A percentile compares a stretch with the other conserved stretches of the same genome.
These are phyloP conservation scores for Cabera pusaria DNA, from an alignment of 2,888 invertebrate species.

Conservation along the genomic window DNA sequence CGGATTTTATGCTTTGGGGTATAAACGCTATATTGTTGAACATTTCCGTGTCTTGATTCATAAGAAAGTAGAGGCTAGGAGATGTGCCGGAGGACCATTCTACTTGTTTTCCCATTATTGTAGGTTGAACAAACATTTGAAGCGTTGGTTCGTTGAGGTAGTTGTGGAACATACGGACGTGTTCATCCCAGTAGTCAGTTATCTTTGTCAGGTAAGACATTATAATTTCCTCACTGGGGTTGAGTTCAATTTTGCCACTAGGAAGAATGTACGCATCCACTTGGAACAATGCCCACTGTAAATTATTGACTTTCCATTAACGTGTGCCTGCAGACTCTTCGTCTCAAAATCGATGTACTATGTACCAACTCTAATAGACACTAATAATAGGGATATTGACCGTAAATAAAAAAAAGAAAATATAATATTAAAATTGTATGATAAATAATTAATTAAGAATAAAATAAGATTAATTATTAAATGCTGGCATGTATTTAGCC, in stretches of 20 bases:
- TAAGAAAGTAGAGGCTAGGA: slow-evolving; percentile 87
- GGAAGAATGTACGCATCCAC: slow-evolving; percentile 79
- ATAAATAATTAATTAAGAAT: too few species aligned
- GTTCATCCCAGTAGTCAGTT: slow-evolving; percentile 86
- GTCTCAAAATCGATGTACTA: too few species aligned
- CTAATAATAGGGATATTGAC: too few species aligned
- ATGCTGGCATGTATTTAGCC: too few species aligned
- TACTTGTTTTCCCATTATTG: slow-evolving; percentile 92
- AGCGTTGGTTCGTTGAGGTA: slow-evolving; percentile 88
- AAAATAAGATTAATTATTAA: too few species aligned
- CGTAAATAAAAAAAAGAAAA: too few species aligned
- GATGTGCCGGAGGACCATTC: slow-evolving; percentile 89
- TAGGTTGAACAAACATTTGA: slow-evolving; percentile 90
- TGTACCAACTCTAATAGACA: too few species aligned
- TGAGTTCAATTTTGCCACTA: slow-evolving; percentile 68
- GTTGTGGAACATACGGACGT: slow-evolving; percentile 86
- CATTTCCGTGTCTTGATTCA: slow-evolving; percentile 86
- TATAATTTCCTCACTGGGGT: slow-evolving; percentile 85
- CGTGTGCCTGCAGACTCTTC: too few species aligned
- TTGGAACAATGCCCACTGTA: slow-evolving; percentile 85
- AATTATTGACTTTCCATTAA: too few species aligned
- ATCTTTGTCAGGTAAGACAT: slow-evolving; percentile 84
- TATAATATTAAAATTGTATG: too few species aligned
- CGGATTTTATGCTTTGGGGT: slow-evolving; percentile 79
- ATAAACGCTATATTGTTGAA: slow-evolving; percentile 81